Evolutionary conservation across 2,888 invertebrate species (phyloP).

Genomic region (Cataglyphis albicans): DNA sequence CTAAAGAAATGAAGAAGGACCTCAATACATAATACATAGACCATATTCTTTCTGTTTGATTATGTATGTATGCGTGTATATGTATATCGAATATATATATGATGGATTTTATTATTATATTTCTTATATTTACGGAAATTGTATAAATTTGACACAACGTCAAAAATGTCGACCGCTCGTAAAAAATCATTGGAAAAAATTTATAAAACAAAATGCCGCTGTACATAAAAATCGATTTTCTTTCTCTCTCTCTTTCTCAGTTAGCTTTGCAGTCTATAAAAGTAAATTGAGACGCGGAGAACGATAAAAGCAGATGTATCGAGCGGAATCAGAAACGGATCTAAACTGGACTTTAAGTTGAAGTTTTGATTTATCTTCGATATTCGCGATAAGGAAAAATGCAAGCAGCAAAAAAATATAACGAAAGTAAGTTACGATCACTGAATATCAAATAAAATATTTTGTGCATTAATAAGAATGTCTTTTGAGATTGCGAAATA

Average conservation of each 20-base stretch:
- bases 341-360: slow-evolving; percentile 11
- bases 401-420: background rate
- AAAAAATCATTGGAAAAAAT: slow-evolving; percentile 20
- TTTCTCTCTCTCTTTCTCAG: slow-evolving; percentile 16
- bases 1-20: background rate
- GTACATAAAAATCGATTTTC: slow-evolving; percentile 49
- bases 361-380: slow-evolving; percentile 10
- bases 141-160: slow-evolving; percentile 24
- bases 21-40: slow-evolving; percentile 35
- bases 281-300: slow-evolving; percentile 6
- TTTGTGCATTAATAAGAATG: background rate
- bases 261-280: slow-evolving; percentile 50
- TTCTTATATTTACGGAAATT: slow-evolving; percentile 19
- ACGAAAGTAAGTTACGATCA: background rate
- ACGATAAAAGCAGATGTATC: slow-evolving; percentile 41
- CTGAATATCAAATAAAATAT: background rate
- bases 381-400: background rate
- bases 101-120: background rate
- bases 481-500: background rate
- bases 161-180: slow-evolving; percentile 23
- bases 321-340: background rate
- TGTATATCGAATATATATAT: background rate
- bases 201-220: slow-evolving; percentile 32
- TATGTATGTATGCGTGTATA: background rate
- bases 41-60: background rate